These are phyloP conservation scores for Arctocebus calabarensis DNA, from an alignment of 2,797 vertebrate species.

Conservation along the genomic window DNA sequence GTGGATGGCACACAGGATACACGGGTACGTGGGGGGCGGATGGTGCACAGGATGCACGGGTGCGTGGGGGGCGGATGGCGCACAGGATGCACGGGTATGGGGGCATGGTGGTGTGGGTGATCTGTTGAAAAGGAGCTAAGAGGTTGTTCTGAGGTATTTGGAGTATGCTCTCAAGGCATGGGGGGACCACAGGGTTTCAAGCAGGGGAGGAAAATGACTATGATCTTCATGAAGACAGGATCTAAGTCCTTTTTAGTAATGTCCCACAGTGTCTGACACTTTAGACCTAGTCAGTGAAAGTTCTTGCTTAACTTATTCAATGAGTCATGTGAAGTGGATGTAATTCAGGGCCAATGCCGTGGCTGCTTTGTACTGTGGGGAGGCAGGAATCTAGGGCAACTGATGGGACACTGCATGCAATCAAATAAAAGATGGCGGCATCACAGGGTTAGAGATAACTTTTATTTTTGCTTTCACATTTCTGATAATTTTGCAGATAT, in stretches of 20 bases:
- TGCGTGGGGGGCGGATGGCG: too few relatives aligned
- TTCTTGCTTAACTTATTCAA: conserved; percentile 20
- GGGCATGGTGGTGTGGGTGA: neutral
- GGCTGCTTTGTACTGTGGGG: neutral
- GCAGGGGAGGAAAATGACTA: neutral
- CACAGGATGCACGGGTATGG: neutral
- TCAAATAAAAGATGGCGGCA: neutral
- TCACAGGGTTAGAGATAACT: neutral
- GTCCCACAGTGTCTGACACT: neutral
- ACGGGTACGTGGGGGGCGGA: too few relatives aligned
- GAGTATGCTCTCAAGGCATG: conserved; percentile 19
- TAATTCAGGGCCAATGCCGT: neutral
- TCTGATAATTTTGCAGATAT: conserved; percentile 22
- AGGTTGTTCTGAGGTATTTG: neutral
- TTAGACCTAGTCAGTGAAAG: neutral
- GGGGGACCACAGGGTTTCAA: neutral
- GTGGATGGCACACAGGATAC: too few relatives aligned
- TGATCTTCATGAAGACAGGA: conserved; percentile 9
- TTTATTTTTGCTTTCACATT: conserved; percentile 16
- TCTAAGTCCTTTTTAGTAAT: neutral
- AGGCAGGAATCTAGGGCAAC: neutral
- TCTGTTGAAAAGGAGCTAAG: neutral
- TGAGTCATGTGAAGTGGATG: neutral
- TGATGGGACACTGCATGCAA: neutral
- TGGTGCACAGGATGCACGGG: too few relatives aligned